These are phyloP conservation scores for Nezara viridula DNA, from an alignment of 2,888 invertebrate species.

Conservation along the genomic window DNA sequence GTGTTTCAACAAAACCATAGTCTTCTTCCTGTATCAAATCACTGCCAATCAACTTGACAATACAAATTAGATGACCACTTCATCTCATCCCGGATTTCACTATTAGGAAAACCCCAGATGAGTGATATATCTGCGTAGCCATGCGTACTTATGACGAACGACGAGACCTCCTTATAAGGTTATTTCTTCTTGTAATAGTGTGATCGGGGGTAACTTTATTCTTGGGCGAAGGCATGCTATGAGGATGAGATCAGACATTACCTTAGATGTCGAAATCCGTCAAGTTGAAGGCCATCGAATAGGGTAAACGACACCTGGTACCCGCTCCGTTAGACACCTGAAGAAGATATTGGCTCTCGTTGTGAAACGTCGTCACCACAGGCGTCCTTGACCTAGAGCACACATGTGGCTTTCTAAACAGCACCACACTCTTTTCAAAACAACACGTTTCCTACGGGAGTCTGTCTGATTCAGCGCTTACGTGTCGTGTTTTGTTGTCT, in stretches of 20 bases:
- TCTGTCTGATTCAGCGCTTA: constrained; percentile 45
- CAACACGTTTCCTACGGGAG: constrained; percentile 14
- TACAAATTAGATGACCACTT: neutral
- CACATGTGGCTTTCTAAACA: constrained; percentile 45
- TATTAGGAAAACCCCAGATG: neutral
- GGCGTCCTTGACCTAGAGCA: constrained; percentile 40
- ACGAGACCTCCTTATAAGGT: neutral
- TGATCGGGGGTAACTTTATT: neutral
- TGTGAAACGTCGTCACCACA: constrained; percentile 48
- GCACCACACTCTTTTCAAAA: constrained; percentile 42
- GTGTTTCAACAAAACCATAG: neutral
- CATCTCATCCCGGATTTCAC: neutral
- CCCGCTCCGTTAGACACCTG: neutral
- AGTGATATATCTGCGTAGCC: neutral
- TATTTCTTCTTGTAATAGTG: neutral
- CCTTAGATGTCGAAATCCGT: constrained; percentile 16
- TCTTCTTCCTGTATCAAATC: too few relatives aligned
- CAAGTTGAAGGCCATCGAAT: neutral
- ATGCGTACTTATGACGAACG: neutral
- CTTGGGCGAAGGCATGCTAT: neutral
- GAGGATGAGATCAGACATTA: constrained; percentile 3
- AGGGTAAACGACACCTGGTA: neutral
- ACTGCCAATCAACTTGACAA: neutral
- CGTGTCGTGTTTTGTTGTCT: constrained; percentile 12
- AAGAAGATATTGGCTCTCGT: constrained; percentile 31